Evolutionary conservation across 2,797 vertebrate genomes (phyloP).

Genomic region (Diceros bicornis): DNA sequence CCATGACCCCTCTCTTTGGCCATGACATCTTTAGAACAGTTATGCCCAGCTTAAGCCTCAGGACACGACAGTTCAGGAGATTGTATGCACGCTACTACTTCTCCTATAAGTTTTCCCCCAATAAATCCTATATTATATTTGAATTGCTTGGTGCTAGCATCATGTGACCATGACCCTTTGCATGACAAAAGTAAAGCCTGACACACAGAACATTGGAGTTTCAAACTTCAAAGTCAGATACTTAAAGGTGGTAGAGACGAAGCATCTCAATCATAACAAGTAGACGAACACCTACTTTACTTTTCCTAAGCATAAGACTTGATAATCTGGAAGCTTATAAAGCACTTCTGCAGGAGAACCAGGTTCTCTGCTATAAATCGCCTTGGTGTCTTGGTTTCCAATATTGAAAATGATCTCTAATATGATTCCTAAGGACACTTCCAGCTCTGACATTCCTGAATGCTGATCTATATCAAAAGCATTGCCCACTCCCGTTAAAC

Average conservation of each 20-base stretch:
- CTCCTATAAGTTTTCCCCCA: background rate
- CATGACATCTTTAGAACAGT: background rate
- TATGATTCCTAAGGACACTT: background rate
- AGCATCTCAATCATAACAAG: background rate
- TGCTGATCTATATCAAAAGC: background rate
- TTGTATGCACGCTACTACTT: background rate
- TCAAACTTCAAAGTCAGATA: background rate
- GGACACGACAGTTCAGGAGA: background rate
- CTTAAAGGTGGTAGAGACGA: background rate
- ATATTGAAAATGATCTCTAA: slow-evolving; percentile 35
- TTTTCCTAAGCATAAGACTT: background rate
- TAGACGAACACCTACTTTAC: background rate
- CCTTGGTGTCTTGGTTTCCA: background rate
- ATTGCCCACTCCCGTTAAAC: background rate
- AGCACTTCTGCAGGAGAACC: background rate
- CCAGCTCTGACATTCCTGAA: background rate
- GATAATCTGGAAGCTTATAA: background rate
- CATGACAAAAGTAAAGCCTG: background rate
- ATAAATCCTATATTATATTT: background rate
- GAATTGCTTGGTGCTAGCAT: background rate
- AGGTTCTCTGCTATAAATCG: background rate
- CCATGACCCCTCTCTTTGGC: background rate
- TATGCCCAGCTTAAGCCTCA: background rate
- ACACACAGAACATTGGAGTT: background rate
- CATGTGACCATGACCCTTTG: background rate